Base-by-base conservation (phyloP, 2,797 vertebrate species). In the Onychomys leucogaster region DNA sequence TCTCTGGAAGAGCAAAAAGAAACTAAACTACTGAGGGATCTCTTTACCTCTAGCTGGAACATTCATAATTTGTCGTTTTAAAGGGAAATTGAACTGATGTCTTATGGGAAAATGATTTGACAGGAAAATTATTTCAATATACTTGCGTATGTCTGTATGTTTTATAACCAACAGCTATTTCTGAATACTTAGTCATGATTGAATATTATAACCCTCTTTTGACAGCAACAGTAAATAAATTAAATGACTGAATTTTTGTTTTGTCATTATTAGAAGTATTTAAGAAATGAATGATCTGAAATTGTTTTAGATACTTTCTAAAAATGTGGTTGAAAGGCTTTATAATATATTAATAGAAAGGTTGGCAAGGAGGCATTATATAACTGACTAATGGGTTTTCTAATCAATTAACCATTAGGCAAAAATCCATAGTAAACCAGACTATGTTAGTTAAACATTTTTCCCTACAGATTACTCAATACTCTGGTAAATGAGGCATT, bases 341-440 rank as follows among this genome's bases (percentile, higher is more conserved):
- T 46, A 34, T 73, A 82, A 73, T 59, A 93, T 12, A 27, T 85
- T 63, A 65, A 13, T 14, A n/a, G 23, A 81, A 89, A 14, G 63
- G 17, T 69, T 89, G 14, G 77, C 7, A 65, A 43, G 7, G 4
- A 75, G 12, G 5, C 57, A 61, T 11, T 83, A 19, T 43, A 32
- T 89, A 67, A 52, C 29, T n/a, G 8, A 11, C 6, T 57, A 19
- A 23, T 85, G 29, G 13, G 14, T 52, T 89, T 77, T 92, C 63
- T 82, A n/a, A 82, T 94, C 86, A 77, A 67, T 83, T 73, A 87
- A 49, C 43, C 77, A 4, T 65, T 76, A 67, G 52, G 14, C 83
- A 89, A 32, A 83, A 76, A 89, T 89, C 46, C 37, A 49, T 61
- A 89, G 37, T 21, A 94, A 95, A 89, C 55, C 41, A 77, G 37